Base-by-base conservation (phyloP, 2,888 invertebrate species). In the Balanococcus diminutus region DNA sequence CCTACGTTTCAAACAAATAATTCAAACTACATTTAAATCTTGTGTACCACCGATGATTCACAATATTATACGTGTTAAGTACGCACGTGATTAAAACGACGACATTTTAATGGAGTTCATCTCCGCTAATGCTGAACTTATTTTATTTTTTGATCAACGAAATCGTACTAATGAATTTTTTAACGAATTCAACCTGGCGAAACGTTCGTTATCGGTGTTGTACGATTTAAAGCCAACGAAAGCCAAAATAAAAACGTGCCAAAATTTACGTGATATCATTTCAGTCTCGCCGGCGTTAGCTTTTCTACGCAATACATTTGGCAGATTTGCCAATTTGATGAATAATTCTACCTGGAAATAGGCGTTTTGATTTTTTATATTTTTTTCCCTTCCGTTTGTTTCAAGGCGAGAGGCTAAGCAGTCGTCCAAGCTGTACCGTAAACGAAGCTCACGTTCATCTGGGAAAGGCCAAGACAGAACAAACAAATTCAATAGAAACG, bases 341-440 rank as follows among this genome's bases (percentile, higher is more conserved):
- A 79, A 19, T 79, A 79, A 79, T 79, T 28, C 6, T 79, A 79
- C 75, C 75, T 79, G 75, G 75, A 79, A 79, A 36, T 28, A 16
- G 67, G 36, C 75, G 36, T 79, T 19, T 79, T 19, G 11, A 3
- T 67, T 79, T 79, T 56, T 56, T 56, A 56, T 56, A 8, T 8
- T 82, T 51, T 82, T 51, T 51, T 31, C 14, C 25, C 51, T 82
- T 46, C 22, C 31, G 25, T 31, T 79, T 79, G 25, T 36, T 86
- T 88, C 32, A 89, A 93, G 93, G 89, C 90, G 92, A 87, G 92
- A 93, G 89, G n/a, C n/a, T n/a, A 92, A 92, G 89, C 91, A 91
- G 88, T 88, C 87, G 87, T 89, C 89, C 84, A 92, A 91, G 87
- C 89, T 89, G 19, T 89, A 89, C 87, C 91, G 92, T 87, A 92